Percentiles rank a stretch among this genome's conserved stretches.
These are phyloP conservation scores for Dorcus parallelipipedus DNA, from an alignment of 2,888 invertebrate species.

Conservation along the genomic window DNA sequence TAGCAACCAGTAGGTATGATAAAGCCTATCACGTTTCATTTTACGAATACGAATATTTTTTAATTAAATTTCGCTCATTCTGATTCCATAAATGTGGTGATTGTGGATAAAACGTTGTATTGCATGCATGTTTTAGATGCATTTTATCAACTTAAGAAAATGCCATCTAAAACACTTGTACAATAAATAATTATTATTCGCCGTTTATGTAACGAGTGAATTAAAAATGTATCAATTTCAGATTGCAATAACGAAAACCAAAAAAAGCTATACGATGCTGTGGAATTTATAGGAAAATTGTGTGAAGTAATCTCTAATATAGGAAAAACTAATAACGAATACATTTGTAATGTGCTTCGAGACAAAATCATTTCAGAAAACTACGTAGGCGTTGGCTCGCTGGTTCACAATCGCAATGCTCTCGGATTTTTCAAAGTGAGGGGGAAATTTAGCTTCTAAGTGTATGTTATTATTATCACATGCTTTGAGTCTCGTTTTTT, in stretches of 20 bases:
- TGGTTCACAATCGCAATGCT: conserved; percentile 77
- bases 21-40: too few relatives aligned
- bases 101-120: too few relatives aligned
- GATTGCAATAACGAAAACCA: conserved; percentile 40
- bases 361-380: conserved; percentile 74
- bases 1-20: too few relatives aligned
- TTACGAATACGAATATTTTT: too few relatives aligned
- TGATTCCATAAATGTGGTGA: too few relatives aligned
- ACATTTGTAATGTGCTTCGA: conserved; percentile 58
- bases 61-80: too few relatives aligned
- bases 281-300: conserved; percentile 57
- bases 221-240: conserved; percentile 25
- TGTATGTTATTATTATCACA: background rate
- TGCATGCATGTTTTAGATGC: too few relatives aligned
- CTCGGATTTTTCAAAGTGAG: conserved; percentile 85
- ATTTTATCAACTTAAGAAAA: too few relatives aligned
- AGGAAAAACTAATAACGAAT: conserved; percentile 35
- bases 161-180: too few relatives aligned
- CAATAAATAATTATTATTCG: too few relatives aligned
- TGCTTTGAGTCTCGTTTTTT: background rate
- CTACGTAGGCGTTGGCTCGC: conserved; percentile 74
- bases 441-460: conserved; percentile 79
- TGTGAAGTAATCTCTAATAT: conserved; percentile 54
- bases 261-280: conserved; percentile 56
- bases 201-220: background rate